These are phyloP conservation scores for Plusia festucae DNA, from an alignment of 2,888 invertebrate genomes.

Conservation along the genomic window DNA sequence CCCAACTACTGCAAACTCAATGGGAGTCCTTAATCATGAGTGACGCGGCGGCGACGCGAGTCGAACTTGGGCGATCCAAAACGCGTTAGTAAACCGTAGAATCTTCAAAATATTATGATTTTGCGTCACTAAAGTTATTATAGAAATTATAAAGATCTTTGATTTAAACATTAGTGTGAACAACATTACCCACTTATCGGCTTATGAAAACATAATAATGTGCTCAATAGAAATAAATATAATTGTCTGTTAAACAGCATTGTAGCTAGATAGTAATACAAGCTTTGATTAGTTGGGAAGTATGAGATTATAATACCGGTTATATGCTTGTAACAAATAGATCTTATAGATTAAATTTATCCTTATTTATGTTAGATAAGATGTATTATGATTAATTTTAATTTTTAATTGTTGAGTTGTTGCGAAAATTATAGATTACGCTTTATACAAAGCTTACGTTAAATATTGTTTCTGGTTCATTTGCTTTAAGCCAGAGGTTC, in stretches of 20 bases:
- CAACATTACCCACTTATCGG: conserved; percentile 58
- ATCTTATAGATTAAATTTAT: conserved; percentile 13
- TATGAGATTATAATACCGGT: conserved; percentile 39
- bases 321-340: conserved; percentile 33
- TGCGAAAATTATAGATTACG: conserved; percentile 2
- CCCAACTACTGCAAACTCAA: too few species aligned
- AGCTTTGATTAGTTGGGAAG: conserved; percentile 53
- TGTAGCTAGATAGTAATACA: conserved; percentile 59
- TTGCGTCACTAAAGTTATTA: too few species aligned
- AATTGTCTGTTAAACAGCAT: conserved; percentile 64
- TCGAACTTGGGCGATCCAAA: too few species aligned
- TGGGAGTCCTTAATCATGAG: too few species aligned
- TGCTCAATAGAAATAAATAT: conserved; percentile 72
- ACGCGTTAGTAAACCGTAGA: too few species aligned
- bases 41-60: too few species aligned
- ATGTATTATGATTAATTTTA: conserved; percentile 31
- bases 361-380: conserved; percentile 21
- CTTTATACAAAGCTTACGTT: background rate
- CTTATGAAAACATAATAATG: conserved; percentile 70
- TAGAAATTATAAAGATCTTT: too few species aligned
- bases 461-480: background rate
- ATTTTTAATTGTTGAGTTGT: conserved; percentile 15
- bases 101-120: too few species aligned
- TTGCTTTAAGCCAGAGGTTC: too few species aligned
- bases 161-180: conserved; percentile 41